A percentile compares a stretch with the other conserved stretches of the same genome.
Conservation (phyloP, 2,797 vertebrate species). For the Sciurus vulgaris region DNA sequence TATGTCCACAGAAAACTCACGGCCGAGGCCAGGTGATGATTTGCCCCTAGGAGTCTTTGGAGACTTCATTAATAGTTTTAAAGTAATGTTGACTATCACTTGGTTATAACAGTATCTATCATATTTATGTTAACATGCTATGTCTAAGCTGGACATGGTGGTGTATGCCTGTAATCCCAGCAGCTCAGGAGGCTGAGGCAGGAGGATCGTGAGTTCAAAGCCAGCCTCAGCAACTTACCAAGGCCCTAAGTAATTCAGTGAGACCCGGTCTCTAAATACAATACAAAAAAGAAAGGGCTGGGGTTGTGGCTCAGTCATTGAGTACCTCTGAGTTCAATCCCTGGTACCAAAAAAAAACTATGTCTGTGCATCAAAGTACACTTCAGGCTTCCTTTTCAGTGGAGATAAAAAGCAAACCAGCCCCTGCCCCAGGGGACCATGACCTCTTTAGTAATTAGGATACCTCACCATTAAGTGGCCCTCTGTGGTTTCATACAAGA, state of each 20-base stretch:
- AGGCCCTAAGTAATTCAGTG: too few species aligned
- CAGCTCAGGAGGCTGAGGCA: too few species aligned
- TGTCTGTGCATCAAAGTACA: slow-evolving; percentile 20
- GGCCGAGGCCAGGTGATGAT: neutral
- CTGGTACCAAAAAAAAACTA: neutral
- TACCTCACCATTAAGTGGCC: neutral
- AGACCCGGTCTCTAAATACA: too few species aligned
- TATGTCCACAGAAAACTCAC: neutral
- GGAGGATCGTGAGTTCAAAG: too few species aligned
- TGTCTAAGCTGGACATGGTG: neutral
- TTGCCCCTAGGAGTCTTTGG: neutral
- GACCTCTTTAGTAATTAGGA: neutral
- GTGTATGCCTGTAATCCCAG: too few species aligned
- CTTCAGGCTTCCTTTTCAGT: neutral
- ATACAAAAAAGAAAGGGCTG: too few species aligned
- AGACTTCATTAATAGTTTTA: slow-evolving; percentile 36
- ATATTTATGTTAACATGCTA: slow-evolving; percentile 42
- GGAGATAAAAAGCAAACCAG: neutral
- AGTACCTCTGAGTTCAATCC: too few species aligned
- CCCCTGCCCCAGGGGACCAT: neutral
- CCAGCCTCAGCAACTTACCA: too few species aligned
- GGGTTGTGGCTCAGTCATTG: too few species aligned
- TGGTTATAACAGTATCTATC: neutral
- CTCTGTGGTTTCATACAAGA: neutral
- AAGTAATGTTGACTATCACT: neutral